Evolutionary conservation across 1,140 invertebrate species (phyloP), one percentile per base, ranked within the genome.

Genomic region (Pararge aegeria): DNA sequence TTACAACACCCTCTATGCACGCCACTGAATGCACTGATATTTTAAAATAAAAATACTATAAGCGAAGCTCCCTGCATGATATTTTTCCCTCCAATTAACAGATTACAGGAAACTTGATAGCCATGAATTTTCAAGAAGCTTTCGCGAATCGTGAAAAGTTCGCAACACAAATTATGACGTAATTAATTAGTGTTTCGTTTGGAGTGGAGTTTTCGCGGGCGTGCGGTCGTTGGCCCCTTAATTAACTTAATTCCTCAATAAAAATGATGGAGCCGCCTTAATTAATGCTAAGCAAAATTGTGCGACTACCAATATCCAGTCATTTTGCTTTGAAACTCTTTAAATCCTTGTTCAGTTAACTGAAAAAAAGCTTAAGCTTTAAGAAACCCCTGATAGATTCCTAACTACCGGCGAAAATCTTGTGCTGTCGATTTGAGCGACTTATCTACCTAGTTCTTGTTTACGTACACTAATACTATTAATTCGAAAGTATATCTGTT

Each of bases 161-260:
- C 13, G n/a, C 50, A n/a, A 38, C 34, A 42, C 34, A 54, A 38
- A 54, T 54, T 40, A 54, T 54, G 15, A 40, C 38, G 12, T 42
- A 54, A 54, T 54, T 54, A 54, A 54, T 54, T 54, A 54, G 30
- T 46, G 52, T 13, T 21, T 54, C 52, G 37, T 42, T 42, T 27
- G 21, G 13, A 15, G 18, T 42, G 30, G 38, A 38, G 52, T 24
- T 15, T 16, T 21, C 38, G 18, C 16, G 12, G 27, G 30, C 12
- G 38, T 42, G 30, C 29, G 50, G 29, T 42, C 50, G 19, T n/a
- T n/a, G 37, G 13, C 34, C 52, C 9, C 20, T 42, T 54, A 38
- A 54, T 52, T 52, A 37, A 34, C 15, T 54, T 21, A 40, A 54
- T 54, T 54, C 37, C 20, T 54, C 52, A 12, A 42, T 54, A 54